Percentiles rank a stretch among this genome's conserved stretches.
Evolutionary conservation across 35 echinoderm and acorn worm species (phyloP).

Genomic region (Lytechinus pictus): DNA sequence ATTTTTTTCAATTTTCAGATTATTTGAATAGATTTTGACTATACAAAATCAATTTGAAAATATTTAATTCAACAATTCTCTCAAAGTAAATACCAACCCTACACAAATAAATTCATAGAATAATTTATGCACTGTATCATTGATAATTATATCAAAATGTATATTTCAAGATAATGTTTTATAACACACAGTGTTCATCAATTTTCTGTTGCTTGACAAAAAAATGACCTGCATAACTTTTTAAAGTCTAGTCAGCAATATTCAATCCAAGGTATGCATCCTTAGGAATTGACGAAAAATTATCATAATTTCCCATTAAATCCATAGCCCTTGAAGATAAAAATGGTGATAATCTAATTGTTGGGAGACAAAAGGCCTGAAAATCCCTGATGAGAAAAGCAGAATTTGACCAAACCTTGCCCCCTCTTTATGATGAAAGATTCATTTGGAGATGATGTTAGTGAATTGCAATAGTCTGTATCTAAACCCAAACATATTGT

Average conservation of each 20-base stretch:
- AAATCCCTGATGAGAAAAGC: constrained; percentile 9
- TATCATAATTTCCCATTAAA: neutral
- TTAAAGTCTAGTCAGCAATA: neutral
- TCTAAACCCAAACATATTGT: neutral
- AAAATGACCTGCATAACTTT: too few species aligned
- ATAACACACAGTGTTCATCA: too few species aligned
- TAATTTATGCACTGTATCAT: too few species aligned
- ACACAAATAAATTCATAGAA: too few species aligned
- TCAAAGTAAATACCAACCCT: too few species aligned
- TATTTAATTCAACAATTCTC: too few species aligned
- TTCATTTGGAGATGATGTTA: neutral
- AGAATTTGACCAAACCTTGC: constrained; percentile 16
- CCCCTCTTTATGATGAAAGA: constrained; percentile 25
- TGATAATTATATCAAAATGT: too few species aligned
- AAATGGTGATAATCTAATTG: constrained; percentile 33
- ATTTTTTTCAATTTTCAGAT: too few species aligned
- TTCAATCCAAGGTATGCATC: neutral
- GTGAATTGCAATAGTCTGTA: neutral
- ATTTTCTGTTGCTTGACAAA: too few species aligned
- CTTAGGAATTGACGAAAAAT: neutral
- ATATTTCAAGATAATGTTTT: too few species aligned
- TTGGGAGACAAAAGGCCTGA: constrained; percentile 18
- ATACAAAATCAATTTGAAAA: too few species aligned
- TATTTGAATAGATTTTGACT: too few species aligned
- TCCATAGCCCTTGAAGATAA: neutral